These are phyloP conservation scores for Eucidaris tribuloides DNA, from an alignment of 35 echinoderm and acorn worm genomes.

Conservation along the genomic window DNA sequence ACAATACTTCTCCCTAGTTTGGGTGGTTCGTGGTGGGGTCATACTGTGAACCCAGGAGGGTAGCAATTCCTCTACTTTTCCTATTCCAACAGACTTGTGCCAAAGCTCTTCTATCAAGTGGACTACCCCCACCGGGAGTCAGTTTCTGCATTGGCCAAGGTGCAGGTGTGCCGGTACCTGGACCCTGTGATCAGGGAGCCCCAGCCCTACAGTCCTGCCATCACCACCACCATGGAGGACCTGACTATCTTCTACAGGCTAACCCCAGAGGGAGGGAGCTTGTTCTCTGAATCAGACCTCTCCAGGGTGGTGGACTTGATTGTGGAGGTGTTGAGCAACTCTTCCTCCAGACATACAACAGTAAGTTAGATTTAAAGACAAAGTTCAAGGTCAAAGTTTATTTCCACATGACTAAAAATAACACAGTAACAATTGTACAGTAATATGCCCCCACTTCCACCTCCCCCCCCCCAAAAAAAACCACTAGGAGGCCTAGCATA, in stretches of 20 bases:
- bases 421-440: too few relatives aligned
- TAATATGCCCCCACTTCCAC: too few relatives aligned
- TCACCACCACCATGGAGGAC: conserved; percentile 83
- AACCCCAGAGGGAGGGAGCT: conserved; percentile 14
- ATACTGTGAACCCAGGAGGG: too few relatives aligned
- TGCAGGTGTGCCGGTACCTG: conserved; percentile 42
- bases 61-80: too few relatives aligned
- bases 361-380: too few relatives aligned
- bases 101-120: conserved; percentile 75
- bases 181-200: conserved; percentile 71
- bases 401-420: too few relatives aligned
- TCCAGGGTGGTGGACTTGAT: conserved; percentile 79
- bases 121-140: conserved; percentile 74
- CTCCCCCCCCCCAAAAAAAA: too few relatives aligned
- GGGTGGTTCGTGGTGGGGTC: too few relatives aligned
- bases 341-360: conserved; percentile 52
- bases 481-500: too few relatives aligned
- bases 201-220: conserved; percentile 62
- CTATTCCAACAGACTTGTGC: conserved; percentile 91
- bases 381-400: too few relatives aligned
- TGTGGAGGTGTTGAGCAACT: conserved; percentile 66
- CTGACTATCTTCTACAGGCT: conserved; percentile 63
- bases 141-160: conserved; percentile 61
- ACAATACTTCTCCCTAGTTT: too few relatives aligned
- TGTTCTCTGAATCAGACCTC: conserved; percentile 54